Percentiles rank a stretch among this genome's conserved stretches.
Conservation (phyloP, 2,113 vertebrate genomes). For the Leptodactylus fuscus region DNA sequence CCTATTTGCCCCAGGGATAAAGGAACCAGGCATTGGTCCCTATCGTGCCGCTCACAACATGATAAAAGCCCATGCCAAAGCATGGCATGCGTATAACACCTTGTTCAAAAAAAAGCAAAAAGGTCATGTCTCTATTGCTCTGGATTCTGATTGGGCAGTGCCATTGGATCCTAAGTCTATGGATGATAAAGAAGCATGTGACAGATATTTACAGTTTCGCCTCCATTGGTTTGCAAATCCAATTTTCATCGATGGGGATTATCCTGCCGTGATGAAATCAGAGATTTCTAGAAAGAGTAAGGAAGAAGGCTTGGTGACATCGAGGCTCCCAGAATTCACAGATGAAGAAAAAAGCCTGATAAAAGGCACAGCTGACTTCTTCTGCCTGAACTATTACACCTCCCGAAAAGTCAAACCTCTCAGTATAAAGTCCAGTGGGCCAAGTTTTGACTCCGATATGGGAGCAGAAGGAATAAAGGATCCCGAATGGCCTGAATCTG, state of each 20-base stretch:
- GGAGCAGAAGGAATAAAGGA: conserved; percentile 71
- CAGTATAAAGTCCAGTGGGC: conserved; percentile 55
- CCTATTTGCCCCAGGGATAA: conserved; percentile 71
- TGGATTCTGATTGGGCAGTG: conserved; percentile 78
- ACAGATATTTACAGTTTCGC: conserved; percentile 72
- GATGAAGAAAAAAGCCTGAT: conserved; percentile 73
- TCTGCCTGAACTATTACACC: conserved; percentile 83
- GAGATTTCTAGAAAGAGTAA: conserved; percentile 71
- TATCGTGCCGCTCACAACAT: conserved; percentile 79
- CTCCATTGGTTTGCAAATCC: conserved; percentile 82
- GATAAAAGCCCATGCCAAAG: conserved; percentile 77
- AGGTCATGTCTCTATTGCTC: conserved; percentile 72
- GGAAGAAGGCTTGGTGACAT: conserved; percentile 66
- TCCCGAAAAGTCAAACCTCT: conserved; percentile 72
- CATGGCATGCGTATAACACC: conserved; percentile 79
- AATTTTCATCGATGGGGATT: conserved; percentile 80
- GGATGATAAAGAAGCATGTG: conserved; percentile 70
- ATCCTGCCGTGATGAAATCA: conserved; percentile 77
- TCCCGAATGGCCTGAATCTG: conserved; percentile 75
- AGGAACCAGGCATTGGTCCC: conserved; percentile 69
- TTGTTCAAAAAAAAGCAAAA: conserved; percentile 72
- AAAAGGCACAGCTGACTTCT: conserved; percentile 81
- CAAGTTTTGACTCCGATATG: conserved; percentile 67
- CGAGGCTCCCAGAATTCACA: conserved; percentile 76
- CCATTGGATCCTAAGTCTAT: conserved; percentile 65